Conservation (phyloP, 2,113 vertebrate genomes). For the Fulmarus glacialis region DNA sequence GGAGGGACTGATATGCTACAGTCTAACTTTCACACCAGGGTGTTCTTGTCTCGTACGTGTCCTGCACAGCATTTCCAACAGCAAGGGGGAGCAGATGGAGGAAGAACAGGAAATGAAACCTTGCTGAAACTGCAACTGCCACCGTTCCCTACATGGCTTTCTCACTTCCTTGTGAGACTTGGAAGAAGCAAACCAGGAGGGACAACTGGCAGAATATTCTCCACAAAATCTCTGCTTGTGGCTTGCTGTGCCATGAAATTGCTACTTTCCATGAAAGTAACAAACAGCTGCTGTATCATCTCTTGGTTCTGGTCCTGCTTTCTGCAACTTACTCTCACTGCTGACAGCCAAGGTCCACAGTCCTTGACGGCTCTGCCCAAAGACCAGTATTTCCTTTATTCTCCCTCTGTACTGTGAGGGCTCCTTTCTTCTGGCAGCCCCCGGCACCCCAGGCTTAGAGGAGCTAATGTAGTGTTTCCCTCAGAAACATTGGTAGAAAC, state of each 20-base stretch:
- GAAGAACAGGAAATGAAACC: neutral
- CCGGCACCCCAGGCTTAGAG: neutral
- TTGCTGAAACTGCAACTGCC: neutral
- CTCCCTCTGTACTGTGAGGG: fast-evolving
- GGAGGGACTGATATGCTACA: neutral
- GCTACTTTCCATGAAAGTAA: neutral
- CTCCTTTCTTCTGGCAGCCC: neutral
- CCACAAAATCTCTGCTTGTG: neutral
- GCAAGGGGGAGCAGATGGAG: neutral
- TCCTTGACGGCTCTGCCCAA: neutral
- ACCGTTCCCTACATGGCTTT: neutral
- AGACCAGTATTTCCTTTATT: neutral
- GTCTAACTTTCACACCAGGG: neutral
- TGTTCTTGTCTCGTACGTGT: neutral
- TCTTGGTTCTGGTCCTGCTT: neutral
- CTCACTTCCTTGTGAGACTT: neutral
- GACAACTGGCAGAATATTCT: neutral
- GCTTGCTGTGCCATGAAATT: neutral
- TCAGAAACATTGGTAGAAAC: neutral
- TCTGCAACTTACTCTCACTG: neutral
- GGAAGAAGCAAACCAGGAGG: neutral
- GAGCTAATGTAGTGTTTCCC: neutral
- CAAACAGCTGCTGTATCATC: neutral
- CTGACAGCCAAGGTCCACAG: neutral
- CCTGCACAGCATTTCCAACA: neutral